Evolutionary conservation across 2,888 invertebrate genomes (phyloP).

Genomic region (Eupithecia exiguata): DNA sequence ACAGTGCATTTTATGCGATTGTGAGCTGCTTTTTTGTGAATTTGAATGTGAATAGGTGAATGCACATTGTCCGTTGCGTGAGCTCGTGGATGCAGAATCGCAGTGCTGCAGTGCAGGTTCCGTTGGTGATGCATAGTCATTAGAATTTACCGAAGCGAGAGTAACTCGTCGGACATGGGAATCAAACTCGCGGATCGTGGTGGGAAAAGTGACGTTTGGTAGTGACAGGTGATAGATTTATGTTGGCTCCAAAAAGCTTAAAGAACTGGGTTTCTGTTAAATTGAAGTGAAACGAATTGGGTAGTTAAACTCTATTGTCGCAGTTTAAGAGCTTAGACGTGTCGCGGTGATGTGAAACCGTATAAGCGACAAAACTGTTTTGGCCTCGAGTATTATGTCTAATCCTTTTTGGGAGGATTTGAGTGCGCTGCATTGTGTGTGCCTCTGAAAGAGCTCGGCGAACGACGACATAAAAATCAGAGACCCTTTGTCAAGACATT

Average conservation of each 20-base stretch:
- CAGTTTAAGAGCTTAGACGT: constrained; percentile 58
- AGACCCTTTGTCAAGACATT: constrained; percentile 51
- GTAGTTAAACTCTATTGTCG: constrained; percentile 34
- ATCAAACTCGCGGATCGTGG: constrained; percentile 62
- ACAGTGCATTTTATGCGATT: constrained; percentile 83
- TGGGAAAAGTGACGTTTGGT: constrained; percentile 69
- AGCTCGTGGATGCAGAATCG: constrained; percentile 77
- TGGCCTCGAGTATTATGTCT: constrained; percentile 62
- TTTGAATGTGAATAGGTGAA: constrained; percentile 79
- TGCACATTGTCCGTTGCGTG: constrained; percentile 82
- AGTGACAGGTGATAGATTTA: constrained; percentile 61
- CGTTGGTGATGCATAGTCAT: constrained; percentile 80
- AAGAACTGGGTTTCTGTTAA: not conserved
- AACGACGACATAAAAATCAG: constrained; percentile 55
- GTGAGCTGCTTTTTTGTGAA: constrained; percentile 69
- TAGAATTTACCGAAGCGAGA: constrained; percentile 76
- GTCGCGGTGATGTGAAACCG: constrained; percentile 68
- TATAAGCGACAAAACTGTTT: constrained; percentile 62
- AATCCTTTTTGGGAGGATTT: constrained; percentile 59
- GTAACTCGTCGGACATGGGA: constrained; percentile 68
- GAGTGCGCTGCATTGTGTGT: constrained; percentile 53
- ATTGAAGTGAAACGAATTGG: constrained; percentile 18
- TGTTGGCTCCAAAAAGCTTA: constrained; percentile 18
- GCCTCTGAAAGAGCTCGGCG: constrained; percentile 52
- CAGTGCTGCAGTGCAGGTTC: constrained; percentile 63